phyloP scores from a whole-genome alignment of 2,888 invertebrate species.

The Nomada goodeniana region DNA sequence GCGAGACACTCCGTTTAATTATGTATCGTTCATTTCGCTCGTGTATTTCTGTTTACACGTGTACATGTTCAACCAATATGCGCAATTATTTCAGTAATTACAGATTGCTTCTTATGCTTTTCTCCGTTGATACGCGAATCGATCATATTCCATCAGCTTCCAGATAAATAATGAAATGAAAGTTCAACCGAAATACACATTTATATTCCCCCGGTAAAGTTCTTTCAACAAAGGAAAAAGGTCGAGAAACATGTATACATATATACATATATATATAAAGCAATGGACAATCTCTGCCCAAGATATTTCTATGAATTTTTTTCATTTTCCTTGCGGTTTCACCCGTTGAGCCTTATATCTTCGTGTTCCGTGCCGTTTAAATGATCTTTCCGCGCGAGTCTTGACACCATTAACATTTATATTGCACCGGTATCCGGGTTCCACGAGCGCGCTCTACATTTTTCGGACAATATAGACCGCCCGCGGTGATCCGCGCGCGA shows the following conservation, averaged over 20 bases:
- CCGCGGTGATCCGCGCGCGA: slow-evolving; percentile 58
- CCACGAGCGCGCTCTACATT: slow-evolving; percentile 61
- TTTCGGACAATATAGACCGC: slow-evolving; percentile 73
- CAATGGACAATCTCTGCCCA: not conserved
- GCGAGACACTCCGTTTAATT: too few relatives aligned
- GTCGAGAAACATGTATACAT: not conserved
- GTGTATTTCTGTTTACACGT: too few relatives aligned
- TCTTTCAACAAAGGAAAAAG: not conserved
- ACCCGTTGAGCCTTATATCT: slow-evolving; percentile 45
- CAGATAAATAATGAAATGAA: not conserved
- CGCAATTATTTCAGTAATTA: too few relatives aligned
- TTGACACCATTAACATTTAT: slow-evolving; percentile 78
- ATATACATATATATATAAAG: too few relatives aligned
- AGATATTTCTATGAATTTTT: slow-evolving; percentile 32
- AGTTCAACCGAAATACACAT: not conserved
- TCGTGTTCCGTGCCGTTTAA: slow-evolving; percentile 33
- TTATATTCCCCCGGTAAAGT: not conserved
- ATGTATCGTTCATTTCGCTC: too few relatives aligned
- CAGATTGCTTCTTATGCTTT: too few relatives aligned
- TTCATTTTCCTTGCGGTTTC: slow-evolving; percentile 60
- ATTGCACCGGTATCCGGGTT: slow-evolving; percentile 71
- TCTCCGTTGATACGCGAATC: not conserved
- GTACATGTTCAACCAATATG: too few relatives aligned
- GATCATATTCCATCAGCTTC: not conserved
- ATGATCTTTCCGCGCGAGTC: slow-evolving; percentile 49